Base-by-base conservation (phyloP, 2,113 vertebrate genomes). In the Ginglymostoma cirratum region DNA sequence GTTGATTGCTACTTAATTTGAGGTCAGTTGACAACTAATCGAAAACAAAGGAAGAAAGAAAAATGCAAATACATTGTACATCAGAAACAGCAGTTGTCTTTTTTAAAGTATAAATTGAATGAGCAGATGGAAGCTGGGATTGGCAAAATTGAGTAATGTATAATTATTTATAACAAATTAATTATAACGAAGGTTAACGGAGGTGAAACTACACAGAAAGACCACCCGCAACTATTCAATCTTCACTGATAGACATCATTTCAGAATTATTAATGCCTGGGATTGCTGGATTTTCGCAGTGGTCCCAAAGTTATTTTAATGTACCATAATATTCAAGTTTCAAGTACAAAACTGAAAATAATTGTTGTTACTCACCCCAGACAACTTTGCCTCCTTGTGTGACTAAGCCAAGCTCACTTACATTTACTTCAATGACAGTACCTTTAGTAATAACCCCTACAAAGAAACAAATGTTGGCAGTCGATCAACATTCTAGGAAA, bases 371-470 rank as follows among this genome's bases (percentile, higher is more conserved):
- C 99, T 99, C 97, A 99, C 99, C 99, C 99, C 99, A 99, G 96
- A 99, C 98, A 87, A 99, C 99, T 96, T 99, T 99, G 97, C 99
- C 99, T 38, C 99, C 99, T 97, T 99, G 99, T 1, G 99, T 99
- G 95, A 99, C 99, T 0, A 99, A 98, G 94, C 99, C 99, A 96
- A 99, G 97, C 96, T 99, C 99, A 0, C 99, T 99, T 97, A 99
- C 98, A 0, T 99, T 99, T 97, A 99, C 99, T 87, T 99, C 99
- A 38, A 99, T 97, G 95, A 99, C 98, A 0, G 99, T 99, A 96
- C 99, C 99, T 97, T 99, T 99, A 38, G 99, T 99, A 97, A 99
- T 99, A 96, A 99, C 99, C n/a, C 99, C 99, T 96, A 99, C 96
- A 5, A 15, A 42, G 42, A 78, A 85, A 66, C 17, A 85, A 95